Conservation (phyloP, 2,888 invertebrate genomes). For the Eupithecia tripunctaria region DNA sequence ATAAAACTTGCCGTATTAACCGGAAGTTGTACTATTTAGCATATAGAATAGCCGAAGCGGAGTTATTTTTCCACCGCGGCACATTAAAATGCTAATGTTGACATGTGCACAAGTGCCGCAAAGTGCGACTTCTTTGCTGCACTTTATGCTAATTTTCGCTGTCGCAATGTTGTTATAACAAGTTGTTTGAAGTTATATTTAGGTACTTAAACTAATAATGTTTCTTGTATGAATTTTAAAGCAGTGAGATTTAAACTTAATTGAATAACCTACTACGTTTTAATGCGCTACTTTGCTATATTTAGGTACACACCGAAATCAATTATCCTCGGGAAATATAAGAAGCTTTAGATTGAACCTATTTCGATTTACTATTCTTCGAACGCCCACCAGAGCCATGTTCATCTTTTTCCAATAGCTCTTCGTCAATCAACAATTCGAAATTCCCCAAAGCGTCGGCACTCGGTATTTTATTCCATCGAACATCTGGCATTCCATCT, state of each 20-base stretch:
- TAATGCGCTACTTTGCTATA: background rate
- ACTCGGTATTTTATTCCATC: conserved; percentile 93
- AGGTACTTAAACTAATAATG: background rate
- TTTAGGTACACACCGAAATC: background rate
- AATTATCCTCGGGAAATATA: too few relatives aligned
- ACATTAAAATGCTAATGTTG: conserved; percentile 70
- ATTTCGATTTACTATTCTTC: conserved; percentile 58
- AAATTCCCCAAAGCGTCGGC: conserved; percentile 92
- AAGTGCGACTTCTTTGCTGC: conserved; percentile 55
- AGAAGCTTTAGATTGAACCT: conserved; percentile 14
- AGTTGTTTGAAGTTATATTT: conserved; percentile 10
- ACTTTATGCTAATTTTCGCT: conserved; percentile 40
- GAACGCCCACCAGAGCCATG: conserved; percentile 54
- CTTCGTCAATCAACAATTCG: conserved; percentile 93
- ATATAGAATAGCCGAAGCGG: conserved; percentile 62
- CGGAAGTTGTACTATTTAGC: conserved; percentile 64
- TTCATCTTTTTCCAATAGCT: conserved; percentile 88
- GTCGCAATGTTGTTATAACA: conserved; percentile 17
- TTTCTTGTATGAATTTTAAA: background rate
- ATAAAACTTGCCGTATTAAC: conserved; percentile 62
- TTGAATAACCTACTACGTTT: background rate
- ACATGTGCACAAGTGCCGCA: conserved; percentile 54
- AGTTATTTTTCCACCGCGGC: conserved; percentile 64
- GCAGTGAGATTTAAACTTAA: background rate
- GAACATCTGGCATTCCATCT: conserved; percentile 93